phyloP scores from a whole-genome alignment of 2,888 invertebrate genomes.

The Ennomos fuscantarius region DNA sequence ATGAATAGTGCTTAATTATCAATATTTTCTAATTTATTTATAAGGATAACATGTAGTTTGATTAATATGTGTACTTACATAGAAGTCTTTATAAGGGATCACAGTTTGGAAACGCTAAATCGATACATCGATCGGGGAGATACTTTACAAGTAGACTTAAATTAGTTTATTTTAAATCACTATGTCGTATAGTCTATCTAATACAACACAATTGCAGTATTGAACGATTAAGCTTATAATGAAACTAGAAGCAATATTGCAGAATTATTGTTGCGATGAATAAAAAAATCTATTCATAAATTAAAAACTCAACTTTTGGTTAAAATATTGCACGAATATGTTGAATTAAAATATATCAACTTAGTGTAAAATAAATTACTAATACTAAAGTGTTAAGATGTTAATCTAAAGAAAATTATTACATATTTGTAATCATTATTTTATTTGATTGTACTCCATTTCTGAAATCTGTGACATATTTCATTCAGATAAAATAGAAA shows the following conservation, averaged over 20 bases:
- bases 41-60: slow-evolving; percentile 48
- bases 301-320: too few relatives aligned
- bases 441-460: too few relatives aligned
- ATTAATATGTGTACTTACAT: slow-evolving; percentile 72
- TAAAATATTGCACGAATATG: too few relatives aligned
- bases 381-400: background rate
- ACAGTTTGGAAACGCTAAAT: slow-evolving; percentile 83
- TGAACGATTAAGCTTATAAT: background rate
- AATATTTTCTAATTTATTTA: slow-evolving; percentile 42
- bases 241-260: too few relatives aligned
- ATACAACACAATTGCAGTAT: background rate
- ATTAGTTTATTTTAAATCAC: slow-evolving; percentile 16
- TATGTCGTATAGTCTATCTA: slow-evolving; percentile 24
- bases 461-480: too few relatives aligned
- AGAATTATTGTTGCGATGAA: too few relatives aligned
- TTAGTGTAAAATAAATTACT: too few relatives aligned
- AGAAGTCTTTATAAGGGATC: slow-evolving; percentile 85
- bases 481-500: too few relatives aligned
- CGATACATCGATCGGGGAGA: slow-evolving; percentile 55
- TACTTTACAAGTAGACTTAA: slow-evolving; percentile 37
- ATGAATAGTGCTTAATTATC: slow-evolving; percentile 40
- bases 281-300: too few relatives aligned
- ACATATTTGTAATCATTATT: too few relatives aligned
- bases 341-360: too few relatives aligned
- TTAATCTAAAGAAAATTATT: too few relatives aligned